Conservation (phyloP, 2,113 vertebrate genomes). For the Rattus rattus region DNA sequence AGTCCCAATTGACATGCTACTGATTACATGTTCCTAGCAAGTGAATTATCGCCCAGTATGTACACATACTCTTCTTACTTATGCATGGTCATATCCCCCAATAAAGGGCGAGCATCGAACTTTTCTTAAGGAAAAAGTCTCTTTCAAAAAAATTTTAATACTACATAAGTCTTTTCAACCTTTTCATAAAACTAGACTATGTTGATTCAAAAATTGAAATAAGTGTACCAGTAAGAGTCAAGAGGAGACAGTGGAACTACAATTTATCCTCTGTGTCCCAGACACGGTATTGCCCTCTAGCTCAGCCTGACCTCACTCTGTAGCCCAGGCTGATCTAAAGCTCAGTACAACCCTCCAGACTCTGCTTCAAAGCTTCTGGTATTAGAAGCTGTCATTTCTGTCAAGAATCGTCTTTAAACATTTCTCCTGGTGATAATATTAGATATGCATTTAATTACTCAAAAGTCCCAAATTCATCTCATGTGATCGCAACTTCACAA, state of each 20-base stretch:
- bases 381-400: background rate
- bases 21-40: background rate
- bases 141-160: background rate
- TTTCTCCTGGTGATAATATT: background rate
- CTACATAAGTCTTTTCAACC: background rate
- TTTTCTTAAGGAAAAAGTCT: background rate
- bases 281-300: background rate
- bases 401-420: background rate
- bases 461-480: background rate
- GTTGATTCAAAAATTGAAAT: conserved; percentile 1
- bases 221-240: background rate
- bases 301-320: background rate
- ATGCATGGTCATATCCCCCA: background rate
- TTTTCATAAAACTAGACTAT: background rate
- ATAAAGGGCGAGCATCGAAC: rapidly evolving
- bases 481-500: background rate
- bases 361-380: background rate
- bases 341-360: too few relatives aligned
- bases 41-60: background rate
- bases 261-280: too few relatives aligned
- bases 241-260: background rate
- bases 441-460: conserved; percentile 13
- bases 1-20: background rate
- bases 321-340: background rate
- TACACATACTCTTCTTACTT: background rate